Evolutionary conservation across 2,797 vertebrate genomes (phyloP), one percentile per base, ranked within the genome.

Genomic region (Myripristis murdjan): DNA sequence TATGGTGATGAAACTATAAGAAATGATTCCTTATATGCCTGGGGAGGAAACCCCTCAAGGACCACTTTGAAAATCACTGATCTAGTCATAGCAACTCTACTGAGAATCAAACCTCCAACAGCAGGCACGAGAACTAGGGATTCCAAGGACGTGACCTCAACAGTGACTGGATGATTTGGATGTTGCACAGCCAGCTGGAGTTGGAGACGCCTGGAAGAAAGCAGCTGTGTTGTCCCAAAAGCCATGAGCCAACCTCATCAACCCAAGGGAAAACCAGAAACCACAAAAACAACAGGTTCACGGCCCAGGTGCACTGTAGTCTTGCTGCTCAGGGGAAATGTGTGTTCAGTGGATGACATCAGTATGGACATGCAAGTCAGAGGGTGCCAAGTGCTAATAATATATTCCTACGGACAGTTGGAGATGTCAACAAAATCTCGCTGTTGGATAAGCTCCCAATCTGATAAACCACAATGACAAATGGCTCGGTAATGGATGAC

Each of bases 21-120:
- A 64, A 64, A 37, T 23, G 12, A 47, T 62, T 73, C 56, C 62
- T 56, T 60, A 37, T 33, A 33, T 59, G 48, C 22, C 14, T 62
- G 51, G n/a, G 37, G 4, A 11, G 20, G 20, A 28, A 28, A 28
- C 3, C 28, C 28, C 28, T 28, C 28, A 28, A 28, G 28, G 6
- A 28, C 47, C 18, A 44, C 54, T 46, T 15, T 57, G 11, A 66
- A 43, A 65, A 39, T 65, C 23, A 28, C 55, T 64, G 43, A 67
- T 71, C 47, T 68, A 41, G 61, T 37, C n/a, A 64, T 14, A 55
- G 35, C 33, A 51, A 53, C 35, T 56, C 51, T 51, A 61, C 43
- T 53, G 52, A 55, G 56, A 67, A 51, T 57, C 58, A 44, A n/a
- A 37, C 59, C 35, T 52, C 31, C 31, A 11, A 58, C 11, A 41